phyloP scores from a whole-genome alignment of 2,113 vertebrate species.

The Rhipidura dahli region DNA sequence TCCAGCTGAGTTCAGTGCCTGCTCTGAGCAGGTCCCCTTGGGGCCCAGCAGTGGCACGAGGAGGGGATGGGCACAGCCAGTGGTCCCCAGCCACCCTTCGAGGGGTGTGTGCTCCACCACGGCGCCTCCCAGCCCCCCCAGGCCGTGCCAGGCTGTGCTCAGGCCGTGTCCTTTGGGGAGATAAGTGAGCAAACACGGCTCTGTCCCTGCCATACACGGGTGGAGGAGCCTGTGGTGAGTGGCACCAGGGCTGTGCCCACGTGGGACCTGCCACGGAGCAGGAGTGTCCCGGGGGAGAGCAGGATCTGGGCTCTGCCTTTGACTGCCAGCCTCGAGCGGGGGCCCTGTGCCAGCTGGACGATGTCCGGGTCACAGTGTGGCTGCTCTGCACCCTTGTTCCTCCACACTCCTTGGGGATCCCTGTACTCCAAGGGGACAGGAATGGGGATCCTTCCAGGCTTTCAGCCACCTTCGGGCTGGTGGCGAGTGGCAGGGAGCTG shows the following conservation, averaged over 20 bases:
- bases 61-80: background rate
- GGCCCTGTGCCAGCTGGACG: accelerated
- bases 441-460: background rate
- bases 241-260: accelerated
- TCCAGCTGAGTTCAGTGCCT: background rate
- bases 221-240: background rate
- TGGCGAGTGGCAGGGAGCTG: background rate
- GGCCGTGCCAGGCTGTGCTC: background rate
- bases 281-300: background rate
- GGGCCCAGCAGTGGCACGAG: accelerated
- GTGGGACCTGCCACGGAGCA: background rate
- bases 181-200: background rate
- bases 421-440: no score
- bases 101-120: accelerated
- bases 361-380: accelerated
- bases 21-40: accelerated
- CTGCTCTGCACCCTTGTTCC: background rate
- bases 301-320: background rate
- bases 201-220: background rate
- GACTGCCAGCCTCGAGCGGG: accelerated
- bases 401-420: accelerated
- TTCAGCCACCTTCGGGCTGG: background rate
- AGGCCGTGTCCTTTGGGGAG: accelerated
- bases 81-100: background rate
- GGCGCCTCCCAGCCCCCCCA: background rate